phyloP scores from a whole-genome alignment of 2,797 vertebrate genomes.

The Psittacula echo region DNA sequence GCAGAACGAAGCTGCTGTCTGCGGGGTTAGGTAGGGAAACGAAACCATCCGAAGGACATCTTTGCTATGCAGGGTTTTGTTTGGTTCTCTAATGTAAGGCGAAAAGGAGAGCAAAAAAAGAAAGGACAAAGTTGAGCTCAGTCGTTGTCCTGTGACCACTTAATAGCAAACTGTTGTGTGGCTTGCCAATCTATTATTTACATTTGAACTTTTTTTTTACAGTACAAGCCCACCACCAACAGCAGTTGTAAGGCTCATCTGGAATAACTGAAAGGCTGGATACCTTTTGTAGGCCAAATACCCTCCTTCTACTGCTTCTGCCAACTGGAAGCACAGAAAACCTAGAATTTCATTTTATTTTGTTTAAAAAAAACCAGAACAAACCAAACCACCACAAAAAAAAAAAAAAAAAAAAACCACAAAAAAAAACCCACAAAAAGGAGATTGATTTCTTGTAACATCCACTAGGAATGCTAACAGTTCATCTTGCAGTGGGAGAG shows the following conservation, averaged over 20 bases:
- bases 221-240: constrained; percentile 99
- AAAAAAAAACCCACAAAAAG: neutral
- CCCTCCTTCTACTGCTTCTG: constrained; percentile 84
- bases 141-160: constrained; percentile 70
- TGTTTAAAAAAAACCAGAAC: constrained; percentile 73
- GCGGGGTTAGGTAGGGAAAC: neutral
- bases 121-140: constrained; percentile 1
- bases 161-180: constrained; percentile 72
- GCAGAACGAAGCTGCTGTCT: constrained; percentile 24
- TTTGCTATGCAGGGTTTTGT: constrained; percentile 45
- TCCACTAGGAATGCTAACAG: constrained; percentile 95
- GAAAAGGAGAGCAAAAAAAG: neutral
- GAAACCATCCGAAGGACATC: constrained; percentile 43
- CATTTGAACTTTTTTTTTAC: constrained; percentile 77
- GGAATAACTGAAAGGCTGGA: constrained; percentile 87
- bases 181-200: constrained; percentile 78
- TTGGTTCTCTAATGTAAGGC: constrained; percentile 3
- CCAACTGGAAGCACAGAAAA: constrained; percentile 85
- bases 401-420: constrained; percentile 59
- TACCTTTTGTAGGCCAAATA: constrained; percentile 80
- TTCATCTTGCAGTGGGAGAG: constrained; percentile 91
- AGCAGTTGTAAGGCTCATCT: constrained; percentile 93
- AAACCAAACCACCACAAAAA: neutral
- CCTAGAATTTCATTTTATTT: constrained; percentile 83
- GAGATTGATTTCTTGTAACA: constrained; percentile 82